Conservation (phyloP, 2,888 invertebrate genomes). For the Bellardia pandia region DNA sequence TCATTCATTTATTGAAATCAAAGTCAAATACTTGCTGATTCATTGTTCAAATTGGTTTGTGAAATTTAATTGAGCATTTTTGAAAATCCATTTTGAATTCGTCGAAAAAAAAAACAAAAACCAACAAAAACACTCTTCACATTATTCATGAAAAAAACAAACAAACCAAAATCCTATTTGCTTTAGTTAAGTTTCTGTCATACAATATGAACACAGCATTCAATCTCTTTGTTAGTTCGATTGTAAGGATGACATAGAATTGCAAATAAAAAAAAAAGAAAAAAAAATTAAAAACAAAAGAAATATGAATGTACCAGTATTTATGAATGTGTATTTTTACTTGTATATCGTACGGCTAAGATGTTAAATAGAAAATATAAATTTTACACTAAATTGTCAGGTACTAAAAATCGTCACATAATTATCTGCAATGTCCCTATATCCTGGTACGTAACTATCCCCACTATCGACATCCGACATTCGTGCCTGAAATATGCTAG, state of each 20-base stretch:
- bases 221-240: background rate
- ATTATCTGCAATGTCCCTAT: no score
- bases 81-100: constrained; percentile 5
- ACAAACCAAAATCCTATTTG: constrained; percentile 25
- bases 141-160: background rate
- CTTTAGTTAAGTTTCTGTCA: constrained; percentile 1
- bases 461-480: no score
- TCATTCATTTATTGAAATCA: background rate
- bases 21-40: constrained; percentile 1
- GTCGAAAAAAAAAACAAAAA: constrained; percentile 7
- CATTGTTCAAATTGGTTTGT: constrained; percentile 34
- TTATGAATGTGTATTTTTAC: background rate
- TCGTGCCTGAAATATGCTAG: no score
- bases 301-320: background rate
- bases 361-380: background rate
- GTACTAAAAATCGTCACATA: background rate
- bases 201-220: background rate
- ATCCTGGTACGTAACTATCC: no score
- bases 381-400: background rate
- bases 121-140: background rate
- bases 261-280: background rate
- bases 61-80: constrained; percentile 38
- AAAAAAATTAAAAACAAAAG: background rate
- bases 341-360: no score
- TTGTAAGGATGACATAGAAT: background rate